Evolutionary conservation across 2,797 vertebrate species (phyloP).

Genomic region (Hippopotamyrus pictus): DNA sequence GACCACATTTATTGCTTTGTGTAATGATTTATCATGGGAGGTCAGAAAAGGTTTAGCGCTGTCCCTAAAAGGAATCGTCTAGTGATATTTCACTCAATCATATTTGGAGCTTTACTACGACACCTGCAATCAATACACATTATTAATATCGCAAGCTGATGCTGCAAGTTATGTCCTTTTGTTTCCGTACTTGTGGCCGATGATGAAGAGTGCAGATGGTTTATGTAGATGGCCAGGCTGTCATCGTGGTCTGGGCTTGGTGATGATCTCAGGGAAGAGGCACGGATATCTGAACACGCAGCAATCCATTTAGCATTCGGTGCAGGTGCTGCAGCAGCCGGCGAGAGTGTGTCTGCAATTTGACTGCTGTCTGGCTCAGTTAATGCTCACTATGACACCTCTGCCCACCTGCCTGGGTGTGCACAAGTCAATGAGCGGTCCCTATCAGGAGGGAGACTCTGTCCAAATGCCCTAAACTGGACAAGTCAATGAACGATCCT

Average conservation of each 20-base stretch:
- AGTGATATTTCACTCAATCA: constrained; percentile 13
- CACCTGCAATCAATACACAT: not conserved
- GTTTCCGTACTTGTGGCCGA: not conserved
- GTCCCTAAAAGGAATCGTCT: not conserved
- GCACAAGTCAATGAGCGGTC: not conserved
- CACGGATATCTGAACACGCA: not conserved
- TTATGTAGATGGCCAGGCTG: not conserved
- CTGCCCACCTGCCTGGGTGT: not conserved
- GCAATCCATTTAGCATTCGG: not conserved
- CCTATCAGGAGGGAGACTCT: not conserved
- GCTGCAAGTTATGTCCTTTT: not conserved
- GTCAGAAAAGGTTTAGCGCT: not conserved
- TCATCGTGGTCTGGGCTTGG: not conserved
- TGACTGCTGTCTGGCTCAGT: not conserved
- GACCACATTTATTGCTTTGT: not conserved
- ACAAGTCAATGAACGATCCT: not conserved
- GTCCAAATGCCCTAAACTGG: not conserved
- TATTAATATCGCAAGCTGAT: not conserved
- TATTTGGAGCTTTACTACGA: not conserved
- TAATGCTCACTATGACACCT: not conserved
- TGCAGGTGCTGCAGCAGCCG: not conserved
- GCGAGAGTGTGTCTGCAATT: constrained; percentile 5
- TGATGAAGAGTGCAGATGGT: not conserved
- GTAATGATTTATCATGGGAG: not conserved
- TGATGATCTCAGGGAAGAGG: not conserved